phyloP scores from a whole-genome alignment of 2,113 vertebrate genomes.

The Prunella himalayana region DNA sequence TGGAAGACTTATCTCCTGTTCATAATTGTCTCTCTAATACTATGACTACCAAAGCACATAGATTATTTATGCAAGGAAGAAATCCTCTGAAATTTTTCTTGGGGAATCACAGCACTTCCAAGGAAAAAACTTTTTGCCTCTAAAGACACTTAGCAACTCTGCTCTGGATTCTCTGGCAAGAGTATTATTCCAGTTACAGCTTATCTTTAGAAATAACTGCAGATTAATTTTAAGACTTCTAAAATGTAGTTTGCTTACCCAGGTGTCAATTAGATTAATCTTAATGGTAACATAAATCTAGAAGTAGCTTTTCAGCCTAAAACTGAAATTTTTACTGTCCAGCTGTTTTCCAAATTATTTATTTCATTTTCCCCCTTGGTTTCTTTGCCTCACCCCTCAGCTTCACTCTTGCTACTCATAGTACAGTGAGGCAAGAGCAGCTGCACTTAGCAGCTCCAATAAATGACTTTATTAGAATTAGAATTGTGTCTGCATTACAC shows the following conservation, averaged over 20 bases:
- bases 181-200: background rate
- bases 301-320: background rate
- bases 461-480: slow-evolving; percentile 40
- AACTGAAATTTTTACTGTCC: slow-evolving; percentile 10
- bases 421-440: background rate
- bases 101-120: background rate
- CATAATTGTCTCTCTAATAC: background rate
- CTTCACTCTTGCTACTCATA: background rate
- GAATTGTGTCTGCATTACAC: background rate
- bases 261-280: background rate
- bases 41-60: background rate
- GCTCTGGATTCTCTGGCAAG: background rate
- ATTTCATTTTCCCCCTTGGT: slow-evolving; percentile 13
- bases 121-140: background rate
- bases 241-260: slow-evolving; percentile 8
- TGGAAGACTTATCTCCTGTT: background rate
- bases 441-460: background rate
- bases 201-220: background rate
- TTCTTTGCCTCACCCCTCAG: background rate
- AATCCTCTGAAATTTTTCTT: background rate
- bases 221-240: background rate
- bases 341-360: slow-evolving; percentile 41
- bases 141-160: background rate
- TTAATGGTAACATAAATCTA: background rate
- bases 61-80: background rate